These are phyloP conservation scores for Rhodinocichla rosea DNA, from an alignment of 2,113 vertebrate genomes.

Conservation along the genomic window DNA sequence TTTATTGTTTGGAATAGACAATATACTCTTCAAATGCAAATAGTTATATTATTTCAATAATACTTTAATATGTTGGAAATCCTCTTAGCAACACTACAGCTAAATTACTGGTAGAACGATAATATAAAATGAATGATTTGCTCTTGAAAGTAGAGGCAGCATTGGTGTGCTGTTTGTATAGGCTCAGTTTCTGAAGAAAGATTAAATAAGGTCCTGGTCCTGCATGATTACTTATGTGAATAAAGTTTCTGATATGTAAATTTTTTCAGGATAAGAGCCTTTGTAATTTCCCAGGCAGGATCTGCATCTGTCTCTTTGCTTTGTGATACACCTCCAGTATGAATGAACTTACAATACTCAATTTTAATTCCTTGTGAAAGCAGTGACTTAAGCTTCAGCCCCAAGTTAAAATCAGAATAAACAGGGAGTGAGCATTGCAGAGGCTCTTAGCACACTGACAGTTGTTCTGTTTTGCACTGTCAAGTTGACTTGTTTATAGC, in stretches of 20 bases:
- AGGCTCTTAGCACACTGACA: neutral
- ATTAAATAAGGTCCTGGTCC: neutral
- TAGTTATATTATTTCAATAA: neutral
- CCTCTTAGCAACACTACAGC: neutral
- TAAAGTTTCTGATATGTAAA: neutral
- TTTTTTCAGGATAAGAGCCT: neutral
- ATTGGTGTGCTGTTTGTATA: neutral
- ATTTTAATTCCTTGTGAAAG: neutral
- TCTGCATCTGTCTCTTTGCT: neutral
- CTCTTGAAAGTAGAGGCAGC: neutral
- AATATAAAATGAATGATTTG: neutral
- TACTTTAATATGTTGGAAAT: neutral
- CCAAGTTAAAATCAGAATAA: neutral
- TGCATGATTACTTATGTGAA: neutral
- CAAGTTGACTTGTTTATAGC: neutral
- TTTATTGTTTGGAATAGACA: neutral
- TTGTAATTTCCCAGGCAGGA: neutral
- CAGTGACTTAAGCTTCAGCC: neutral
- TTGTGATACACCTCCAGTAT: neutral
- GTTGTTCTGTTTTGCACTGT: neutral
- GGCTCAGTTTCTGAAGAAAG: neutral
- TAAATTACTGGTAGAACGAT: neutral
- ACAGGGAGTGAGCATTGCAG: neutral
- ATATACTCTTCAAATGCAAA: conserved; percentile 9
- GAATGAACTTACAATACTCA: neutral